Base-by-base conservation (phyloP, 2,113 vertebrate genomes). In the Papio anubis region DNA sequence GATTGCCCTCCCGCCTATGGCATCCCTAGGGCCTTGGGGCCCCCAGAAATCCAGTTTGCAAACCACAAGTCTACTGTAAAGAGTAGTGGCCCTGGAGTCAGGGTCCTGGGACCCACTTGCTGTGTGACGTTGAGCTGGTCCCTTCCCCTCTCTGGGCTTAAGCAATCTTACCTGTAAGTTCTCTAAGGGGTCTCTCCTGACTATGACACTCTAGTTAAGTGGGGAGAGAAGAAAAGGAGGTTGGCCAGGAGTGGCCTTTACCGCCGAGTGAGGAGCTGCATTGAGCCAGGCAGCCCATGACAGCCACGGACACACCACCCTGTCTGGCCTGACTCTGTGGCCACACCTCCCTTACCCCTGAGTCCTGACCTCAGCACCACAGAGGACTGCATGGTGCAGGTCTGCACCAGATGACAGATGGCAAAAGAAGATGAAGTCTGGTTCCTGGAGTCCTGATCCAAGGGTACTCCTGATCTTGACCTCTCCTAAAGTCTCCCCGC, bases 1-100 rank as follows among this genome's bases (percentile, higher is more conserved):
- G 5, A 3, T 8, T 25, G 4, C 30, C 23, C 35, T 52, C 38
- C 7, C 21, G 7, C 32, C 14, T 81, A 40, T 0, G 32, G 43
- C 13, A 1, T 25, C 32, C 52, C 48, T 61, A 57, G 52, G 45
- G 55, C 55, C 73, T 52, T 21, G 8, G 11, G 38, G 16, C 3
- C 43, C 59, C 30, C 38, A 73, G 83, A 50, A 88, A 59, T 52
- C 45, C 72, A 84, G 61, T 81, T 59, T 84, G 75, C 43, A 87
- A 96, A 88, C 48, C 64, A n/a, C 17, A 1, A 2, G 8, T 25
- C 45, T 61, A 4, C 16, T 6, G 6, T 27, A 80, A 57, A n/a
- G 17, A 70, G 27, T 23, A 30, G 17, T 14, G 6, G 5, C 27
- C 88, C 32, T 59, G 32, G 72, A 75, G 7, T 23, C 70, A 25